Conservation (phyloP, 1,140 invertebrate species). For the Meteorus sp. region DNA sequence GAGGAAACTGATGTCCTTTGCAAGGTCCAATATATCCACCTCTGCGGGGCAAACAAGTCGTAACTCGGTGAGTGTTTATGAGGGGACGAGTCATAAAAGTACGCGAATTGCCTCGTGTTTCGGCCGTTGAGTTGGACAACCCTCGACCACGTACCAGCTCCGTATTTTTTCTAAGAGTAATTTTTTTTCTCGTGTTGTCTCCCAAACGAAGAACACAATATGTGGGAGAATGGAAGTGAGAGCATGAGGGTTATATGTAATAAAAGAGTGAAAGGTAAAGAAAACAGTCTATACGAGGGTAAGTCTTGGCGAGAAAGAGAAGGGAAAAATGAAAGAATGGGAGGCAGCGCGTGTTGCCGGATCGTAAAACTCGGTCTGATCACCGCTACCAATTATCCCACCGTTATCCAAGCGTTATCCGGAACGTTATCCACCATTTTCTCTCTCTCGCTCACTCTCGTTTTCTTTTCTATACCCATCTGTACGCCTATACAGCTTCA, state of each 20-base stretch:
- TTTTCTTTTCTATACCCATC: no score
- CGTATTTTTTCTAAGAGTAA: slow-evolving; percentile 33
- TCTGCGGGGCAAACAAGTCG: slow-evolving; percentile 51
- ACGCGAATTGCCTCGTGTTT: slow-evolving; percentile 43
- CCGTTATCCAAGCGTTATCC: slow-evolving; percentile 55
- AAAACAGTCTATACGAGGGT: slow-evolving; percentile 17
- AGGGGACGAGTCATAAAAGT: slow-evolving; percentile 53
- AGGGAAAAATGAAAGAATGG: slow-evolving; percentile 19
- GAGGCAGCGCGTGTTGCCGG: slow-evolving; percentile 48
- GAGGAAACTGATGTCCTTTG: background rate
- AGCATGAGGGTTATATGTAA: no score
- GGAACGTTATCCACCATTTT: slow-evolving; percentile 48
- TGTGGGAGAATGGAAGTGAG: slow-evolving; percentile 24
- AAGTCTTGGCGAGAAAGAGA: slow-evolving; percentile 9
- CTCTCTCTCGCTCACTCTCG: slow-evolving; percentile 7
- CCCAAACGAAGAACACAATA: slow-evolving; percentile 6
- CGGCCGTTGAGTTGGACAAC: slow-evolving; percentile 36
- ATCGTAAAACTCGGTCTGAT: slow-evolving; percentile 60
- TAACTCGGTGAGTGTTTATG: slow-evolving; percentile 56
- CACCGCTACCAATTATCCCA: slow-evolving; percentile 59
- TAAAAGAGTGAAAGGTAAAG: no score
- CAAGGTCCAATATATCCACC: slow-evolving; percentile 26
- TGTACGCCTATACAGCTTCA: background rate
- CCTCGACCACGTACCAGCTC: slow-evolving; percentile 15
- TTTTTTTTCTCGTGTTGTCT: slow-evolving; percentile 20